These are phyloP conservation scores for Oncorhynchus kisutch DNA, from an alignment of 2,113 vertebrate species.

Conservation along the genomic window DNA sequence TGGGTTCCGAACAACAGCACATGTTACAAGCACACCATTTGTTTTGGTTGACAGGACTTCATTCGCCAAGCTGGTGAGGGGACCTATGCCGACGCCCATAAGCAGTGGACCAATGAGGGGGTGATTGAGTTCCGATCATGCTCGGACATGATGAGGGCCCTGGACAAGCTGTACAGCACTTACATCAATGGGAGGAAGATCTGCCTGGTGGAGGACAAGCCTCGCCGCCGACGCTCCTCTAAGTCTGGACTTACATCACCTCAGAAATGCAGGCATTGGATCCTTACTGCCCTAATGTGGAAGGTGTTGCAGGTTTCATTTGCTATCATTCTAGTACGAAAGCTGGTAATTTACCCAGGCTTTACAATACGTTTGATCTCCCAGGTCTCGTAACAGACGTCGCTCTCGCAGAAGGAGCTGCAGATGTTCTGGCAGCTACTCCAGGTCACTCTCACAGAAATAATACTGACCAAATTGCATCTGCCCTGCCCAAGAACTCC, in stretches of 20 bases:
- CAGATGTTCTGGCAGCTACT: slow-evolving; percentile 75
- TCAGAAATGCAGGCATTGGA: background rate
- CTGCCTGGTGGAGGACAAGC: slow-evolving; percentile 86
- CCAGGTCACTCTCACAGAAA: slow-evolving; percentile 76
- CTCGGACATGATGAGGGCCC: slow-evolving; percentile 86
- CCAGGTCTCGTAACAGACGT: slow-evolving; percentile 83
- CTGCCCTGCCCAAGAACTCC: background rate
- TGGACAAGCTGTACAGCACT: slow-evolving; percentile 89
- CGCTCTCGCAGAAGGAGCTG: slow-evolving; percentile 73
- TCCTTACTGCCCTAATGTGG: background rate
- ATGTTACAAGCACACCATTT: background rate
- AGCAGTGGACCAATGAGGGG: slow-evolving; percentile 88
- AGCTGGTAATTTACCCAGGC: no score
- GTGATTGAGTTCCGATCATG: slow-evolving; percentile 89
- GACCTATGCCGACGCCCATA: slow-evolving; percentile 91
- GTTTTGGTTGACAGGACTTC: slow-evolving; percentile 78
- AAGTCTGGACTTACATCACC: slow-evolving; percentile 37
- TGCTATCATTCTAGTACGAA: background rate
- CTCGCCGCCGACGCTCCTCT: slow-evolving; percentile 81
- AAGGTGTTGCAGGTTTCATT: no score
- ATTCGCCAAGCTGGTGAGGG: slow-evolving; percentile 93
- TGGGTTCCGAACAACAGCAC: no score
- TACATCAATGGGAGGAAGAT: slow-evolving; percentile 91
- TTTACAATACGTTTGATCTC: slow-evolving; percentile 35
- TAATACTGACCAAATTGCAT: background rate